Conservation (phyloP, 2,113 vertebrate genomes). For the Dasyornis broadbenti region DNA sequence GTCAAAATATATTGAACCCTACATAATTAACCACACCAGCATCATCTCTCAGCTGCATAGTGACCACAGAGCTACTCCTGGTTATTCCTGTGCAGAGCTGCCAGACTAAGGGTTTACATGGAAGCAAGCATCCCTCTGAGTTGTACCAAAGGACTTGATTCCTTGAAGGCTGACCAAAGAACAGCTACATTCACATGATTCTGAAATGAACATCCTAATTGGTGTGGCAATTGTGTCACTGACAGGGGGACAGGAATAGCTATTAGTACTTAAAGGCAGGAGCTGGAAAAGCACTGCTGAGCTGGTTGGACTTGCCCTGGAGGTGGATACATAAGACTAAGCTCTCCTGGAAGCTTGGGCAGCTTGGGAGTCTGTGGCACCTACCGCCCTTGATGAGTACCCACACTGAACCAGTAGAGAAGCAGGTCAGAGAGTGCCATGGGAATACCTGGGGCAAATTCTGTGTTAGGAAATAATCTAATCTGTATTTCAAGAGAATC, state of each 20-base stretch:
- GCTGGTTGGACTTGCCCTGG: background rate
- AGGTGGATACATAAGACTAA: background rate
- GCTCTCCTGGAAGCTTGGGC: background rate
- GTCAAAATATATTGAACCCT: background rate
- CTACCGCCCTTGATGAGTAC: background rate
- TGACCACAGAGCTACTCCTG: background rate
- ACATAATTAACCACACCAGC: background rate
- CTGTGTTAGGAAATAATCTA: background rate
- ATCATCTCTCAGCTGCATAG: background rate
- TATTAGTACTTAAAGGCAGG: background rate
- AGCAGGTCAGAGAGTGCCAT: background rate
- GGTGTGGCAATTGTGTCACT: background rate
- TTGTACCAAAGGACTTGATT: background rate
- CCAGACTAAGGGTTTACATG: background rate
- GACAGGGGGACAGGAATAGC: background rate
- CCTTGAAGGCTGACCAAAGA: background rate
- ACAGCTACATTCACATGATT: background rate
- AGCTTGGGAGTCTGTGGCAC: background rate
- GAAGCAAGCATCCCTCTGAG: rapidly evolving
- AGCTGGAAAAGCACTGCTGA: background rate
- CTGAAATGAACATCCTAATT: background rate
- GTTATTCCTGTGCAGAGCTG: background rate
- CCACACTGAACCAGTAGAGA: background rate
- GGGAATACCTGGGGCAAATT: background rate
- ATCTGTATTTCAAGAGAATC: background rate